A percentile compares a stretch with the other conserved stretches of the same genome.
Evolutionary conservation across 1,140 invertebrate genomes (phyloP).

Genomic region (Rhopalosiphum padi): DNA sequence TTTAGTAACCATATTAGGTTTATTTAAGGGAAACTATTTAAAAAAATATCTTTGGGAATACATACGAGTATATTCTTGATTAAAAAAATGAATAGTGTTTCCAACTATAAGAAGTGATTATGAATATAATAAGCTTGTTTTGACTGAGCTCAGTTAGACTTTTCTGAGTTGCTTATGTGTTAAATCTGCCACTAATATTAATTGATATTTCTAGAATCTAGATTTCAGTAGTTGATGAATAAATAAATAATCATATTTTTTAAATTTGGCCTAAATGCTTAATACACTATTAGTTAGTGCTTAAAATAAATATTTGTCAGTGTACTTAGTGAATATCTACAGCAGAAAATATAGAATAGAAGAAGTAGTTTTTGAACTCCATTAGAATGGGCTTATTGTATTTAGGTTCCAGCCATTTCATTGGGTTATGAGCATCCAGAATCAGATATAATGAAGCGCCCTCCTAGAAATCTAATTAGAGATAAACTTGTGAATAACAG

Average conservation of each 20-base stretch:
- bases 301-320: slow-evolving; percentile 25
- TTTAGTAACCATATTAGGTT: not conserved
- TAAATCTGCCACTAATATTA: not conserved
- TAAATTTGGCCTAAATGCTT: not conserved
- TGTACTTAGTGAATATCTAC: not conserved
- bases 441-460: slow-evolving; percentile 99
- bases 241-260: not conserved
- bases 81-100: not conserved
- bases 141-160: not conserved
- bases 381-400: slow-evolving; percentile 58
- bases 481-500: slow-evolving; percentile 99
- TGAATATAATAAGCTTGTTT: not conserved
- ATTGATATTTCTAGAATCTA: not conserved
- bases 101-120: not conserved
- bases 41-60: not conserved
- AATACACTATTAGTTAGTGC: slow-evolving; percentile 15
- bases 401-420: slow-evolving; percentile 95
- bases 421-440: slow-evolving; percentile 98
- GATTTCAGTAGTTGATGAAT: not conserved
- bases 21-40: not conserved
- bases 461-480: slow-evolving; percentile 89
- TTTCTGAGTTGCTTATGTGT: not conserved
- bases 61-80: not conserved
- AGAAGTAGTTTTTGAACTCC: slow-evolving; percentile 47
- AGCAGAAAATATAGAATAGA: not conserved